Evolutionary conservation across 2,113 vertebrate species (phyloP), one percentile per base, ranked within the genome.

Genomic region (Ia io): DNA sequence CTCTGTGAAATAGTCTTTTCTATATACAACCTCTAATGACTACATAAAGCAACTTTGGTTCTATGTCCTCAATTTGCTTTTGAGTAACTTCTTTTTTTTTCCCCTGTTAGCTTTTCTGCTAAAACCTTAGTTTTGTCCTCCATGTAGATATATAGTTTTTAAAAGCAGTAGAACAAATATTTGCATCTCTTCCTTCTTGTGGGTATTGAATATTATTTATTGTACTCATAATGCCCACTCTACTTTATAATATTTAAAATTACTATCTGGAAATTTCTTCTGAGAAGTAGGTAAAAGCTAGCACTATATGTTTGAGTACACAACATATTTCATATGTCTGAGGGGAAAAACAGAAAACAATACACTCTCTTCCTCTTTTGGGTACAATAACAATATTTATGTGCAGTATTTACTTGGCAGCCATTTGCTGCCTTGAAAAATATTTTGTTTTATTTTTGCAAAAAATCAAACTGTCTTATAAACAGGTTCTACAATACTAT

Each of bases 1-100:
- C 97, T 97, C 94, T 93, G 56, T 84, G 65, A 93, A 95, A 94
- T 93, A 84, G 63, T 35, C 51, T 97, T 93, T 96, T 84, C 35
- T 79, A 1, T 92, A 10, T 77, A 84, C 18, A 65, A 84, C 9
- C 0, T 91, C 82, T 88, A 93, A 96, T 61, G n/a, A 95, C 42
- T 77, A 70, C 17, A 59, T 28, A 28, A 88, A 92, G 18, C 56
- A 90, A 93, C 18, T 47, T 80, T 80, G 63, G 18, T 86, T 76
- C 32, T 69, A 35, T 76, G 42, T 84, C 83, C 49, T 95, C 47
- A 73, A 30, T 84, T 96, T 92, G 32, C 40, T 91, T 95, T 76
- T 65, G 14, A 86, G 23, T 42, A 17, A 67, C 9, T 92, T 63
- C 35, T 95, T 90, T 94, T 80, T 56, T 86, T 92, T 86, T 42